phyloP scores from a whole-genome alignment of 2,797 vertebrate genomes.

The Nothura maculosa region DNA sequence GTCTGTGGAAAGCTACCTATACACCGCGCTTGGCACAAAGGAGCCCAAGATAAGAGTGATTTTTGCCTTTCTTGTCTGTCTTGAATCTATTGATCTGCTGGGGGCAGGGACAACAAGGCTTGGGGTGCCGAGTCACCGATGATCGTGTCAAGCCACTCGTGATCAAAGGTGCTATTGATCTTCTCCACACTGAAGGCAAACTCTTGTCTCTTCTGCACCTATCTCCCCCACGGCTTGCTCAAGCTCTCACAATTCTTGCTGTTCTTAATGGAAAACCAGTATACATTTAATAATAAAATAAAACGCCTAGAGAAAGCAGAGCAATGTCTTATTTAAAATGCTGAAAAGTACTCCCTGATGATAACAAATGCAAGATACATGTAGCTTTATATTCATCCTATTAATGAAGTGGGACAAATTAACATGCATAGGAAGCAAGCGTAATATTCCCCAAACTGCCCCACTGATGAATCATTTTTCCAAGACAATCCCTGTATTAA shows the following conservation, averaged over 20 bases:
- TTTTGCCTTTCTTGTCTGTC: not conserved
- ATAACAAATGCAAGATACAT: not conserved
- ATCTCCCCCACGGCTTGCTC: not conserved
- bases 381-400: not conserved
- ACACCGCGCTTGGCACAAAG: not conserved
- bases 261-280: not conserved
- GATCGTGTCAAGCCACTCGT: not conserved
- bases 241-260: not conserved
- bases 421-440: not conserved
- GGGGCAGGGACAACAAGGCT: not conserved
- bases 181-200: not conserved
- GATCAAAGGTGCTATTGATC: not conserved
- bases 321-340: not conserved
- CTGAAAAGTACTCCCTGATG: not conserved
- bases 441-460: not conserved
- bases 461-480: not conserved
- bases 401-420: not conserved
- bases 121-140: not conserved
- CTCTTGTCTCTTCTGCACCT: not conserved
- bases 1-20: not conserved
- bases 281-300: not conserved
- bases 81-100: accelerated
- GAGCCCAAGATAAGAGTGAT: not conserved
- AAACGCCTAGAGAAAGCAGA: not conserved
- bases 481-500: accelerated